Percentiles rank a stretch among this genome's conserved stretches.
These are phyloP conservation scores for Lycaena phlaeas DNA, from an alignment of 2,888 invertebrate species.

Conservation along the genomic window DNA sequence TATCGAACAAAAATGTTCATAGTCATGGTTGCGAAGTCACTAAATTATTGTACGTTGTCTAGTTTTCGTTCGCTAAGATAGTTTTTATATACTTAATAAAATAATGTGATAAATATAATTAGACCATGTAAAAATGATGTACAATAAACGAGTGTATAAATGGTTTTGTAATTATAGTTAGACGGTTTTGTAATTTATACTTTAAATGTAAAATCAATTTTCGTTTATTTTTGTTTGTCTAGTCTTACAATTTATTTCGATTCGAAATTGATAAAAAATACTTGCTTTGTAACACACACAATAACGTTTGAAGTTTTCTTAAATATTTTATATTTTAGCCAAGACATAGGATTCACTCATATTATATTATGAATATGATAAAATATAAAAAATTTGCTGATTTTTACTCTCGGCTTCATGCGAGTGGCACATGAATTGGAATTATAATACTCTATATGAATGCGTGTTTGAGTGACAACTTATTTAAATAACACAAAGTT, in stretches of 20 bases:
- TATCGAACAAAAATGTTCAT: conserved; percentile 22
- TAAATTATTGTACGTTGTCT: conserved; percentile 56
- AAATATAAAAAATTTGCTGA: conserved; percentile 31
- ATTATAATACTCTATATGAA: background rate
- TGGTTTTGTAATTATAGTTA: conserved; percentile 39
- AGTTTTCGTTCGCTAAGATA: conserved; percentile 39
- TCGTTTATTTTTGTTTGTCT: conserved; percentile 12
- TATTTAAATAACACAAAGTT: too few species aligned
- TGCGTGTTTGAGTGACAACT: too few species aligned
- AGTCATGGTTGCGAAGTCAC: conserved; percentile 54
- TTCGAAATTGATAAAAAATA: conserved; percentile 11
- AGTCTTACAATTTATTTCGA: conserved; percentile 15
- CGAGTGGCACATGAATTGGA: background rate
- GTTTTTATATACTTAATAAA: conserved; percentile 35
- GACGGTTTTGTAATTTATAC: conserved; percentile 39
- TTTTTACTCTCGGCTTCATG: conserved; percentile 23
- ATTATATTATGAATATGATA: background rate
- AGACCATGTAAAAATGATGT: conserved; percentile 39
- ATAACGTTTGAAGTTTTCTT: conserved; percentile 4
- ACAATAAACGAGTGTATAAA: conserved; percentile 33
- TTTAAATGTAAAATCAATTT: conserved; percentile 15
- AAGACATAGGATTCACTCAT: conserved; percentile 1
- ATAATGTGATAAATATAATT: conserved; percentile 53
- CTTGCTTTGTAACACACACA: too few species aligned
- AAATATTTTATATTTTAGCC: conserved; percentile 16